phyloP scores from a whole-genome alignment of 2,113 vertebrate species.

The Accipiter virgatus region DNA sequence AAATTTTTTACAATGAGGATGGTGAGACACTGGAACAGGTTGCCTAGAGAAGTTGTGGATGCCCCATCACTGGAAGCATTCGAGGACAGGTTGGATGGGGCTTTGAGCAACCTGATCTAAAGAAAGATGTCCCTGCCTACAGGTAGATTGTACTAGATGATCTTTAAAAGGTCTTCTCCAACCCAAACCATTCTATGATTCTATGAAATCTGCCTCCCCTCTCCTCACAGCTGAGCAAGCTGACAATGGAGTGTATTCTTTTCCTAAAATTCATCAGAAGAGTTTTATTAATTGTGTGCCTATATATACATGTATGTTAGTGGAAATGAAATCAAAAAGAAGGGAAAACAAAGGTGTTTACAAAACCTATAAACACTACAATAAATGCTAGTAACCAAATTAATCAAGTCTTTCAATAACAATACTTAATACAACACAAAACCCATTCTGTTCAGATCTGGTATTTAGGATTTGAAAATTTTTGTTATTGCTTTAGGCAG shows the following conservation, averaged over 20 bases:
- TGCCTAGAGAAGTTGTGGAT: background rate
- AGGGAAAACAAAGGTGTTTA: background rate
- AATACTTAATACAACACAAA: background rate
- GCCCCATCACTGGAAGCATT: background rate
- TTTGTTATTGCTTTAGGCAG: background rate
- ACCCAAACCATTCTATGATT: background rate
- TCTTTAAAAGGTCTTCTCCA: background rate
- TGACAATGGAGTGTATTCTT: background rate
- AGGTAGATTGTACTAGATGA: background rate
- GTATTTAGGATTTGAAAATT: background rate
- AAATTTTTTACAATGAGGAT: background rate
- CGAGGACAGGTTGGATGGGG: background rate
- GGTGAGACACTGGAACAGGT: background rate
- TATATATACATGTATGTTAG: background rate
- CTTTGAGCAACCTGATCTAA: background rate
- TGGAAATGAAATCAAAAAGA: background rate
- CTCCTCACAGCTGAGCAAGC: background rate
- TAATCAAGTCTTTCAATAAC: background rate
- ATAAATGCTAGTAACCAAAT: background rate
- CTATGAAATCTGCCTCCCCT: background rate
- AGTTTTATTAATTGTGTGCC: background rate
- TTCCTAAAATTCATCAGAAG: background rate
- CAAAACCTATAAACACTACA: background rate
- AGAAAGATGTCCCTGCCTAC: background rate
- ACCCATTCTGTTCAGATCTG: accelerated